Base-by-base conservation (phyloP, 2,797 vertebrate genomes). In the Mus spretus region DNA sequence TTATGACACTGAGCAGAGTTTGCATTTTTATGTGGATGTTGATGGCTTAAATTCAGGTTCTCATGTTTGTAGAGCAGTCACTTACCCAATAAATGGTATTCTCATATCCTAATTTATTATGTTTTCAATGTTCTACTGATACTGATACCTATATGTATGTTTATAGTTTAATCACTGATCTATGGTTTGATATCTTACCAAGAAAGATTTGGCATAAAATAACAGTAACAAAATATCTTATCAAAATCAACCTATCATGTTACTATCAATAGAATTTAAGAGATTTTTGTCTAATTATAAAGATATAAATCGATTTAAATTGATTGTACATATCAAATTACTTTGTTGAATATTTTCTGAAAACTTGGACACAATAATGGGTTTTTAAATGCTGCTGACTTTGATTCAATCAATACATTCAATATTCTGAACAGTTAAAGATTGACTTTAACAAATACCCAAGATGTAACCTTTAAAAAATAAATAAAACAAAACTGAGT, bases 331-430 rank as follows among this genome's bases (percentile, higher is more conserved):
- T 88, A 78, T 63, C n/a, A 91, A 92, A 20, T n/a, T 44, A 82
- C 28, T 90, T 94, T 97, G 28, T 4, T 87, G 70, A 84, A 10
- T 75, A 85, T 15, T 81, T 78, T 85, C 34, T 92, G 93, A 4
- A 94, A 84, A 90, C 15, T 31, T 80, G 1, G 75, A 75, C 80
- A 95, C 75, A 75, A 19, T 0, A 19, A 78, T 65, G 22, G 44
- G 4, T 83, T 81, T 96, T 89, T 57, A 14, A 80, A 81, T 81
- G 22, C 0, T 24, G 61, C 53, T 0, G 63, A 92, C 53, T 80
- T 86, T 89, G 92, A 82, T 83, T 88, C 15, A 91, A 3, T 85
- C 15, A 57, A 79, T 14, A 86, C 75, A 3, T 1, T 88, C 65
- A 74, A 3, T 83, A 80, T 57, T 86, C 3, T 89, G 1, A 95